Base-by-base conservation (phyloP, 2,113 vertebrate genomes). In the Strix aluco region DNA sequence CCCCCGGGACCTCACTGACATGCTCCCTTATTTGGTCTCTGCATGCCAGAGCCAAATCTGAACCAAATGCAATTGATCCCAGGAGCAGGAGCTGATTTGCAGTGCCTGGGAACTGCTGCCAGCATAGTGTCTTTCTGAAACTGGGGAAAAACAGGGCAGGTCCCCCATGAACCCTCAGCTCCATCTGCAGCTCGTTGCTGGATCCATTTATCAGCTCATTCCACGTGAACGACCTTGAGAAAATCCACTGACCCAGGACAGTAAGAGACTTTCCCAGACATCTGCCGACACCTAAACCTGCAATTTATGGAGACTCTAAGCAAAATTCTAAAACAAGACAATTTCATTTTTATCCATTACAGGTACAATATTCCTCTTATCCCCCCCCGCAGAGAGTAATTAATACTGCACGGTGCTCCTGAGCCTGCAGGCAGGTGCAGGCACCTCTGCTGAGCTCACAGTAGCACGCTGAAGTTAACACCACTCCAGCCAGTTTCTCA, bases 161-260 rank as follows among this genome's bases (percentile, higher is more conserved):
- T 94, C 93, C 95, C 93, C 89, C 90, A 66, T 42, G 87, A 95
- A 86, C 92, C 87, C 93, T 95, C 94, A 47, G 83, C 94, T 94
- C 90, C 94, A 91, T 87, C 93, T 95, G 96, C 78, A 95, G 74
- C 93, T 97, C 42, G 0, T 87, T 29, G 27, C 70, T 79, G 78
- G 93, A 94, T 94, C 93, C 84, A 87, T 94, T 96, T 95, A 94
- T 92, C 94, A 89, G 93, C 81, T 96, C 94, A 92, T 96, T 96
- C 96, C 94, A 82, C 52, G 13, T 61, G 78, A 96, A 40, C 19
- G 14, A 94, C 94, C 94, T 96, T 96, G 94, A 93, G 87, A 91
- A 95, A 96, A 94, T 59, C 92, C 90, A 96, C 66, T 94, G 94
- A 96, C 90, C 87, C 94, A 32, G 93, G 96, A 95, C 81, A 13